Percentiles rank a stretch among this genome's conserved stretches.
Conservation (phyloP, 2,113 vertebrate species). For the Otus sunia region DNA sequence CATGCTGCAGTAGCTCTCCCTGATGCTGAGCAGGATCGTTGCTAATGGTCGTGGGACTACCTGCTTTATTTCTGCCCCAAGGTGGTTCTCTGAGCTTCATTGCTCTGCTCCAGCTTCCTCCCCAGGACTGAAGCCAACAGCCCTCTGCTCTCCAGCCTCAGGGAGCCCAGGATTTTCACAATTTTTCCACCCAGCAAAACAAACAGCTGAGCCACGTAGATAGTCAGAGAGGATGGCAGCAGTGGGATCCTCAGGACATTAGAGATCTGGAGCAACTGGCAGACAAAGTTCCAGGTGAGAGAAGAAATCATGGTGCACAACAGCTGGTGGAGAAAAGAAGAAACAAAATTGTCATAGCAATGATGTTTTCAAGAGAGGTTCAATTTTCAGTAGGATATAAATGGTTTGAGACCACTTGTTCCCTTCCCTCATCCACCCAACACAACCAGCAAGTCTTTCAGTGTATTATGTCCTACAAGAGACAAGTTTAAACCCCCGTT, state of each 20-base stretch:
- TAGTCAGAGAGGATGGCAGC: background rate
- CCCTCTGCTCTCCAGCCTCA: background rate
- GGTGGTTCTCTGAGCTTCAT: background rate
- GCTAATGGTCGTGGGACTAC: background rate
- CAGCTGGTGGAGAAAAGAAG: slow-evolving; percentile 29
- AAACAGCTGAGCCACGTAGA: background rate
- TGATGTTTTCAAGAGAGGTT: background rate
- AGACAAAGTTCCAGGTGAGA: slow-evolving; percentile 16
- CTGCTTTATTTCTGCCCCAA: background rate
- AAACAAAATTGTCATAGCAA: background rate
- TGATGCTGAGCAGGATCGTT: background rate
- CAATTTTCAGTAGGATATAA: background rate
- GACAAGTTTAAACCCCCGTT: background rate
- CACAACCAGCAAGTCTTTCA: background rate
- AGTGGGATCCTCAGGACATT: background rate
- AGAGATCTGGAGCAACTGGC: slow-evolving; percentile 15
- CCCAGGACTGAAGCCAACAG: background rate
- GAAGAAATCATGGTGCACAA: background rate
- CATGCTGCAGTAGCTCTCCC: background rate
- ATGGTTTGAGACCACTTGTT: background rate
- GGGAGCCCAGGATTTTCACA: background rate
- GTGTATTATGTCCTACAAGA: background rate
- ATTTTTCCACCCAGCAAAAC: background rate
- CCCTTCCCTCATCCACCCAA: background rate
- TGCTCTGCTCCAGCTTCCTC: background rate